Base-by-base conservation (phyloP, 1,140 invertebrate species). In the Vanessa atalanta region DNA sequence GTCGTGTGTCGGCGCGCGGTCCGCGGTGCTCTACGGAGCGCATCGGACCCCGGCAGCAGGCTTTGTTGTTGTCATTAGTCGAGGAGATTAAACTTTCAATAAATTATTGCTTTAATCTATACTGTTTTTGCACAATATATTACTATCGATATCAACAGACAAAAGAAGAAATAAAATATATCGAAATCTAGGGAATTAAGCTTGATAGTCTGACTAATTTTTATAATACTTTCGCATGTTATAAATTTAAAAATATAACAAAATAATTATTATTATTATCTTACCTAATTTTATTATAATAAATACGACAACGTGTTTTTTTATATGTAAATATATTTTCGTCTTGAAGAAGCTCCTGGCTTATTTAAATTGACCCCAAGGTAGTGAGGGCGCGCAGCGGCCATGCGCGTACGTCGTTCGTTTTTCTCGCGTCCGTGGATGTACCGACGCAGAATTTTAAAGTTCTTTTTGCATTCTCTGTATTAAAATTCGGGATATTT, bases 361-460 rank as follows among this genome's bases (percentile, higher is more conserved):
- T 43, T 67, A 71, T n/a, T 6, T 13, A 23, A 16, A 11, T 48
- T 75, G 79, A 79, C 77, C 79, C 73, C 72, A 63, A 55, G 12
- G 67, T 63, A 67, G 70, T 72, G 57, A 63, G 63, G 72, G 57
- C 47, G 48, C 57, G 57, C 67, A 51, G 66, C 66, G 50, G 51
- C n/a, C 55, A 15, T 70, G 72, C 75, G 75, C 75, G 78, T 77
- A 73, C 73, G 72, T 47, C 70, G 66, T 69, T 51, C 77, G 75
- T 75, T 76, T 69, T 47, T 73, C 65, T 76, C 64, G 60, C 64
- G 68, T 31, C 63, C 60, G 51, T 26, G 60, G 20, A 23, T 23
- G 26, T 43, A 73, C 55, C 47, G 61, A 51, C 65, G 73, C 47
- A 64, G 63, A 66, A 71, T 75, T 75, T 75, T 63, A 63, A 71